Conservation (phyloP, 2,888 invertebrate genomes). For the Hemaris fuciformis region DNA sequence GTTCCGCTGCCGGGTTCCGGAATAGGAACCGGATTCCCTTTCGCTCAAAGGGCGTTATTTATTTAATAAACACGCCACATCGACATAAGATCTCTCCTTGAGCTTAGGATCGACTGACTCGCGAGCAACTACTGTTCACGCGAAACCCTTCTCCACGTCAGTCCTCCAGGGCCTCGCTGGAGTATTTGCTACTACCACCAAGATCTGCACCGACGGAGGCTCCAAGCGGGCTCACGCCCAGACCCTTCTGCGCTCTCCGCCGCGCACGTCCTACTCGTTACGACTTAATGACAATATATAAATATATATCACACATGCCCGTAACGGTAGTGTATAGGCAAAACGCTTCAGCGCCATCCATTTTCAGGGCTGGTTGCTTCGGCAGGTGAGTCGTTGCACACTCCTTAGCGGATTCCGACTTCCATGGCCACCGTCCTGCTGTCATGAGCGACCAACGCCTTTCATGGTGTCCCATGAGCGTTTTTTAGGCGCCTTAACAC, state of each 20-base stretch:
- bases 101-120: constrained; percentile 80
- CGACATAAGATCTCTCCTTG: constrained; percentile 74
- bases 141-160: constrained; percentile 81
- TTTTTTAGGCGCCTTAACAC: constrained; percentile 85
- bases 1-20: constrained; percentile 82
- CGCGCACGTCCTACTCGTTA: constrained; percentile 82
- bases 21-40: constrained; percentile 81
- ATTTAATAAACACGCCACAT: constrained; percentile 49
- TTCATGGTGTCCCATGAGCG: constrained; percentile 70
- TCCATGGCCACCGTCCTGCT: constrained; percentile 82
- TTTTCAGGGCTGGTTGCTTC: constrained; percentile 85
- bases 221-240: constrained; percentile 75
- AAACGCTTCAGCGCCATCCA: constrained; percentile 83
- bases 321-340: constrained; percentile 74
- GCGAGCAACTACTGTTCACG: constrained; percentile 78
- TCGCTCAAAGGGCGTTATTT: constrained; percentile 70
- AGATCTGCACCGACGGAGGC: constrained; percentile 82
- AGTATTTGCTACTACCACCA: constrained; percentile 88
- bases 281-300: constrained; percentile 61
- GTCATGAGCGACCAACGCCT: constrained; percentile 67
- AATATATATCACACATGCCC: constrained; percentile 44
- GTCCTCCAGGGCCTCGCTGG: constrained; percentile 83
- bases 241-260: constrained; percentile 82
- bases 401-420: constrained; percentile 86
- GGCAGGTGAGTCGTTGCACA: constrained; percentile 83